Percentiles rank a stretch among this genome's conserved stretches.
Conservation (phyloP, 2,888 invertebrate species). For the Leptopilina myrica region DNA sequence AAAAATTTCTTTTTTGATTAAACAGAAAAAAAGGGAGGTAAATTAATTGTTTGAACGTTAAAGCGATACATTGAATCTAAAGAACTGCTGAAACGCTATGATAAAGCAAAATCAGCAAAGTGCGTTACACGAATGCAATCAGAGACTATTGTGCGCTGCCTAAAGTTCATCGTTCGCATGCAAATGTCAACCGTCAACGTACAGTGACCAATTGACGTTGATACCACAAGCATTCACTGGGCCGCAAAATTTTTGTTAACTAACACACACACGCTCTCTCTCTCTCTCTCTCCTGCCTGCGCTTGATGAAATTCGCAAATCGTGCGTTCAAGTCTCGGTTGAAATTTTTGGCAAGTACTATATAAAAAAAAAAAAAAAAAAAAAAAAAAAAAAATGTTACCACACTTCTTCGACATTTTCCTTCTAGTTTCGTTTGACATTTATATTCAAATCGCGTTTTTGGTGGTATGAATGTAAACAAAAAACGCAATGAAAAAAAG, state of each 20-base stretch:
- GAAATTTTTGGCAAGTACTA: constrained; percentile 9
- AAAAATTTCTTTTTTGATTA: too few species aligned
- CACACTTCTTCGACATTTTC: constrained; percentile 18
- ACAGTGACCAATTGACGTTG: constrained; percentile 46
- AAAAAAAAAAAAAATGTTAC: neutral
- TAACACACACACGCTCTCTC: neutral
- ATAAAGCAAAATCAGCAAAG: constrained; percentile 60
- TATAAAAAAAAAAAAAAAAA: too few species aligned
- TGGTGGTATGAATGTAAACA: neutral
- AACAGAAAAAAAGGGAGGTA: neutral
- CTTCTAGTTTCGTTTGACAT: neutral
- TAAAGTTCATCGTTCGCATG: constrained; percentile 63
- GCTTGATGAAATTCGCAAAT: constrained; percentile 10
- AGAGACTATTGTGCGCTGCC: constrained; percentile 56
- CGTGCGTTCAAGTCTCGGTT: neutral
- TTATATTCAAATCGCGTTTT: constrained; percentile 26
- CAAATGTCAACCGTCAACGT: constrained; percentile 57
- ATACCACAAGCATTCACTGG: constrained; percentile 40
- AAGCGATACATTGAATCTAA: neutral
- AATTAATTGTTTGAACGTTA: constrained; percentile 11
- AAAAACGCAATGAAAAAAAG: neutral
- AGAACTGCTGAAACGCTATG: constrained; percentile 32
- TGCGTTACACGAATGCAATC: constrained; percentile 62
- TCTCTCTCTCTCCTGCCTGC: neutral
- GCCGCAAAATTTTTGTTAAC: constrained; percentile 25